Evolutionary conservation across 2,113 vertebrate species (phyloP), one percentile per base, ranked within the genome.

Genomic region (Heterochromis multidens): DNA sequence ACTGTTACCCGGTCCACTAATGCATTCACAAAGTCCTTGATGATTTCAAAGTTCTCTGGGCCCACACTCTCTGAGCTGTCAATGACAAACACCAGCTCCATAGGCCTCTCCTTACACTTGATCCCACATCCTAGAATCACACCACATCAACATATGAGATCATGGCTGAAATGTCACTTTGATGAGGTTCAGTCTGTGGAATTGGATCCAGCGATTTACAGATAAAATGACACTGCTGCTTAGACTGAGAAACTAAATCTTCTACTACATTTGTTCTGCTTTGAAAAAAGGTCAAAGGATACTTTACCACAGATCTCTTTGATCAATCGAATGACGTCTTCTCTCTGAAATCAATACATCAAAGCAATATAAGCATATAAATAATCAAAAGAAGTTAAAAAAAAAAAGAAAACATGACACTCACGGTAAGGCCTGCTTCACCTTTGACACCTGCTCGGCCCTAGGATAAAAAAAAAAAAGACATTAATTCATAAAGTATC

Each of bases 11-110:
- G 95, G 82, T 98, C 97, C 74, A 97, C 96, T 63, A 98, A 93
- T 4, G 96, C 95, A 25, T 91, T 96, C 17, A 98, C 96, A 86
- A 97, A 98, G 87, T 97, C 94, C 94, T 98, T 97, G 87, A 97
- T 97, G 90, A 97, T 97, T 91, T 97, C 96, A 79, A 96, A 97
- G 93, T 98, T 97, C 46, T 97, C 97, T 1, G 97, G 97, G 61
- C 97, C 97, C 43, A 97, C 97, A 3, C 97, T 98, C 93, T 97
- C 97, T 6, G 97, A 97, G 83, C 97, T 97, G 95, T 98, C 97
- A n/a, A 98, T 97, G 87, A 98, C 97, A 87, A 98, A 97, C 82
- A 98, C 96, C 92, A 97, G 96, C 89, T 97, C 97, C 97, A 97
- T 97, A 9, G 97, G 97, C 89, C 96, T 95, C 93, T 97, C 96